Percentiles rank a stretch among this genome's conserved stretches.
phyloP scores from a whole-genome alignment of 1,140 invertebrate genomes.

The Phymorhynchus buccinoides region DNA sequence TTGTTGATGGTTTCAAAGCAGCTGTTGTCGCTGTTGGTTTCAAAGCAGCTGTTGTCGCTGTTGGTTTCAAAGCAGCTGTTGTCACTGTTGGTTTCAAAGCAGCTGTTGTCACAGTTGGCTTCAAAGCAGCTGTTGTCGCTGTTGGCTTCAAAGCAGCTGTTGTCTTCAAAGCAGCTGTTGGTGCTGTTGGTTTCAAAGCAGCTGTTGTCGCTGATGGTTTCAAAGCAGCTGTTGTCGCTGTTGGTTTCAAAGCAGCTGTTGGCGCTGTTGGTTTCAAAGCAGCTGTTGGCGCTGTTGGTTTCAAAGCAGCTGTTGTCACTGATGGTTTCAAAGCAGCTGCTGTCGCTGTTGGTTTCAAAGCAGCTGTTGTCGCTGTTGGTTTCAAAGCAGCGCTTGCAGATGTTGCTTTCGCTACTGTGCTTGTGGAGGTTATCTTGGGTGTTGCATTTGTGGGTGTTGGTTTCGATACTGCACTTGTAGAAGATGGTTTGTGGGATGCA shows the following conservation, averaged over 20 bases:
- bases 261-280: too few relatives aligned
- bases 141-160: not conserved
- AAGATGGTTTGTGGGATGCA: too few relatives aligned
- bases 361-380: not conserved
- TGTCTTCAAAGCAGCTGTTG: not conserved
- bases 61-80: too few relatives aligned
- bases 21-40: too few relatives aligned
- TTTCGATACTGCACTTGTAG: too few relatives aligned
- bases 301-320: not conserved
- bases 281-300: not conserved
- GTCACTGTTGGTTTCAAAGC: too few relatives aligned
- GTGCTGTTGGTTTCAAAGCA: not conserved
- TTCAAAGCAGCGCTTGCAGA: not conserved
- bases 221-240: not conserved
- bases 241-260: too few relatives aligned
- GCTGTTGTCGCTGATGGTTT: not conserved
- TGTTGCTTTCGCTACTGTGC: not conserved
- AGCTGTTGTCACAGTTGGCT: too few relatives aligned
- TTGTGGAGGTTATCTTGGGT: not conserved
- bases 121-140: not conserved
- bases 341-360: too few relatives aligned
- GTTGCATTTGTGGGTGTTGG: too few relatives aligned
- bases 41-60: too few relatives aligned
- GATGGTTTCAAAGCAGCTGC: not conserved
- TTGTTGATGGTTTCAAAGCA: too few relatives aligned